Evolutionary conservation across 2,888 invertebrate species (phyloP), one percentile per base, ranked within the genome.

Genomic region (Trichogramma dendrolimi): DNA sequence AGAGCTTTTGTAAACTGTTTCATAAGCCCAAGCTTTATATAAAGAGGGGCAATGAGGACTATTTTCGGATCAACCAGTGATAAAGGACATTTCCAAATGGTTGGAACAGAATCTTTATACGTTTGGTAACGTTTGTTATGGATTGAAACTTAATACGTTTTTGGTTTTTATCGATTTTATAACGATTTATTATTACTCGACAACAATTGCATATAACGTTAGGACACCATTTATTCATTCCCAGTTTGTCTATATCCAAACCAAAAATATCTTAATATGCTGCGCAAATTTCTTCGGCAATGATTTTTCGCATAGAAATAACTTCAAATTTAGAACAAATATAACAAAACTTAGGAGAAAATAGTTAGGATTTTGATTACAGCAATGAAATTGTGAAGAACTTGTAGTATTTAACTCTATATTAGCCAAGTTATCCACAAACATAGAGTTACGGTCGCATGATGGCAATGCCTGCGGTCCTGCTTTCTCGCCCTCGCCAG

Each of bases 401-500:
- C 47, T 61, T 61, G 56, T 51, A 50, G 52, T n/a, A 56, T 49
- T 14, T 41, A 11, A 65, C 65, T 63, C 64, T 60, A 5, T 56
- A 60, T 38, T 8, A 55, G 64, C 67, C 65, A 67, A 67, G 62
- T 65, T 50, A 39, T 58, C 62, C 41, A 66, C 63, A 14, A 51
- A 51, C 61, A 49, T 10, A 64, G 60, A 65, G 61, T 64, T 67
- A 61, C 59, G 55, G 60, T 67, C 55, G 64, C 59, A 39, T 47
- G 62, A 64, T 67, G 62, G 66, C 63, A 65, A 65, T 60, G 64
- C 58, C 67, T 56, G 61, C 46, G 65, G 51, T 58, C 62, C 66
- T 27, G 62, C 64, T 64, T 62, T 58, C 60, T 39, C 63, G 63
- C 63, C 63, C 67, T 62, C 54, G 62, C 53, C 62, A 63, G 63